Evolutionary conservation across 2,888 invertebrate genomes (phyloP).

Genomic region (Scaptomyza flava): DNA sequence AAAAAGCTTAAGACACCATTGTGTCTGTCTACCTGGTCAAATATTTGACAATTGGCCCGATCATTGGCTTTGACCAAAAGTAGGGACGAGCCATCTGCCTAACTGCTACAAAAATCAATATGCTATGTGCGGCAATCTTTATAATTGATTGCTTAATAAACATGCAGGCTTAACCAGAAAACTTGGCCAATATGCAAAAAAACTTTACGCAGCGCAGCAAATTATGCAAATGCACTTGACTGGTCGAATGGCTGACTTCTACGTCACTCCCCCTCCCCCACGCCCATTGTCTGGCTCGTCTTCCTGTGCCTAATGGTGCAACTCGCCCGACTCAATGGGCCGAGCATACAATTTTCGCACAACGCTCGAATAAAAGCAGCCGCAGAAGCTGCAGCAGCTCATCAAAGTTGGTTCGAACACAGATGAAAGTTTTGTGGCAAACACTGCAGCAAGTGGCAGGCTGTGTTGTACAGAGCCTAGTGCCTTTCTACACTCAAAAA

Average conservation of each 20-base stretch:
- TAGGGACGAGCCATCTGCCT: not conserved
- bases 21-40: constrained; percentile 33
- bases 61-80: constrained; percentile 24
- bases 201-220: constrained; percentile 63
- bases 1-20: constrained; percentile 24
- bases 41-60: constrained; percentile 49
- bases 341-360: constrained; percentile 66
- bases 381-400: constrained; percentile 44
- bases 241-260: constrained; percentile 16
- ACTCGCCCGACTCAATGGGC: constrained; percentile 66
- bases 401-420: constrained; percentile 76
- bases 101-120: constrained; percentile 50
- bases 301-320: constrained; percentile 63
- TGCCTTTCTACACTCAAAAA: constrained; percentile 3
- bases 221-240: constrained; percentile 75
- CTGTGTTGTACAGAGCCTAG: constrained; percentile 14
- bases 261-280: not conserved
- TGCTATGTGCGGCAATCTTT: constrained; percentile 33
- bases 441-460: constrained; percentile 43
- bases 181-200: constrained; percentile 62
- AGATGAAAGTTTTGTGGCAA: constrained; percentile 71
- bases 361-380: constrained; percentile 24
- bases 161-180: constrained; percentile 53
- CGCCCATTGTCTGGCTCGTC: constrained; percentile 14
- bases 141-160: constrained; percentile 75